A percentile compares a stretch with the other conserved stretches of the same genome.
Evolutionary conservation across 2,888 invertebrate species (phyloP).

Genomic region (Temnothorax ravouxi): DNA sequence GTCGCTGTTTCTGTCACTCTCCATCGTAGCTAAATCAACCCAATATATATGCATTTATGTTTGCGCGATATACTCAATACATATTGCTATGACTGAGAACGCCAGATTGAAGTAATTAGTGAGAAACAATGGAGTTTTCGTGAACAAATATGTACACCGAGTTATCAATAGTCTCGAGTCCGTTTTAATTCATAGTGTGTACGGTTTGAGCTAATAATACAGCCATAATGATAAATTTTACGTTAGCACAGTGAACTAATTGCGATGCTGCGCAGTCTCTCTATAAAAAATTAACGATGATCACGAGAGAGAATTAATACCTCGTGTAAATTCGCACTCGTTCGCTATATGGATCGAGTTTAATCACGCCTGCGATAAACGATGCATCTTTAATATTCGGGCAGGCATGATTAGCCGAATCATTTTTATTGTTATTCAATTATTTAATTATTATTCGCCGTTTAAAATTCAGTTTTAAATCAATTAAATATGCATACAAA

Average conservation of each 20-base stretch:
- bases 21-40: background rate
- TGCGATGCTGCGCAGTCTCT: slow-evolving; percentile 7
- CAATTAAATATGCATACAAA: slow-evolving; percentile 45
- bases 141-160: slow-evolving; percentile 3
- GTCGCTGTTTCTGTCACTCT: background rate
- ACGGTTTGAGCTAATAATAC: slow-evolving; percentile 42
- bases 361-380: slow-evolving; percentile 48
- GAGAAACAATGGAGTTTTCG: background rate
- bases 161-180: slow-evolving; percentile 16
- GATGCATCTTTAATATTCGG: slow-evolving; percentile 37
- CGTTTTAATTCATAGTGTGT: slow-evolving; percentile 21
- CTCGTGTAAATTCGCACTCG: slow-evolving; percentile 19
- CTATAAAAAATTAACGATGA: slow-evolving; percentile 43
- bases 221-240: slow-evolving; percentile 44
- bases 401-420: slow-evolving; percentile 24
- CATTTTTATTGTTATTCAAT: slow-evolving; percentile 48
- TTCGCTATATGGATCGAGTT: slow-evolving; percentile 17
- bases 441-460: slow-evolving; percentile 50
- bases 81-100: background rate
- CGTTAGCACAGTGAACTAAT: slow-evolving; percentile 10
- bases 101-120: slow-evolving; percentile 15
- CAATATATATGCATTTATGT: background rate
- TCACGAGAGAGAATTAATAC: slow-evolving; percentile 35
- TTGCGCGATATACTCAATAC: background rate
- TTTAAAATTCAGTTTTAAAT: slow-evolving; percentile 48